phyloP scores from a whole-genome alignment of 2,113 vertebrate genomes.

The Ammospiza nelsoni region DNA sequence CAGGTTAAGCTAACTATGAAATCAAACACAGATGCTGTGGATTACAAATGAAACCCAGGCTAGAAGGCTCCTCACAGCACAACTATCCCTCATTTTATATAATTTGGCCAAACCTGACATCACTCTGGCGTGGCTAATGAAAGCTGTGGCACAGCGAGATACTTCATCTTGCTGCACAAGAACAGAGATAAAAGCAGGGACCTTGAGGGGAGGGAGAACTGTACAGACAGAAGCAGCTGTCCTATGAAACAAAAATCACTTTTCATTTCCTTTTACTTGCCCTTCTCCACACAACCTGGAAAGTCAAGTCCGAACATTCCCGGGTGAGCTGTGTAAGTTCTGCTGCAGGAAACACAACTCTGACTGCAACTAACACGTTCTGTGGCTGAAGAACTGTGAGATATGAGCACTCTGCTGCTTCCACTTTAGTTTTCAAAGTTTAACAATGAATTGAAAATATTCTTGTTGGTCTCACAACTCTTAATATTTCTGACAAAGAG shows the following conservation, averaged over 20 bases:
- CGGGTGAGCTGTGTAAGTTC: not conserved
- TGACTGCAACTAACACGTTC: not conserved
- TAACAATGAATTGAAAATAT: not conserved
- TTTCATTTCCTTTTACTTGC: conserved; percentile 40
- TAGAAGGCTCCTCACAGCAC: not conserved
- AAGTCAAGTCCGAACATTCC: not conserved
- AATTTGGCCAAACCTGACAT: conserved; percentile 44
- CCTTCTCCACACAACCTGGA: not conserved
- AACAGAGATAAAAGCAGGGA: conserved; percentile 31
- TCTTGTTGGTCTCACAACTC: not conserved
- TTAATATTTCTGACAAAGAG: not conserved
- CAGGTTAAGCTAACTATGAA: conserved; percentile 42
- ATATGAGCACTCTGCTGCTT: not conserved
- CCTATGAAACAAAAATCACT: conserved; percentile 27
- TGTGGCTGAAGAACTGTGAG: not conserved
- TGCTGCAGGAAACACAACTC: not conserved
- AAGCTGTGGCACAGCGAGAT: conserved; percentile 18
- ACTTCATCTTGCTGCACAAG: conserved; percentile 11
- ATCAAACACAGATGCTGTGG: conserved; percentile 29
- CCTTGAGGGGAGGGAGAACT: not conserved
- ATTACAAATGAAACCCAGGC: conserved; percentile 47
- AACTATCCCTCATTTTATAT: conserved; percentile 42
- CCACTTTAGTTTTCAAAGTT: not conserved
- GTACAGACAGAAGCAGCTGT: conserved; percentile 38
- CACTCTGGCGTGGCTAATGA: not conserved